A percentile compares a stretch with the other conserved stretches of the same genome.
Evolutionary conservation across 2,797 vertebrate species (phyloP).

Genomic region (Hippopotamyrus pictus): DNA sequence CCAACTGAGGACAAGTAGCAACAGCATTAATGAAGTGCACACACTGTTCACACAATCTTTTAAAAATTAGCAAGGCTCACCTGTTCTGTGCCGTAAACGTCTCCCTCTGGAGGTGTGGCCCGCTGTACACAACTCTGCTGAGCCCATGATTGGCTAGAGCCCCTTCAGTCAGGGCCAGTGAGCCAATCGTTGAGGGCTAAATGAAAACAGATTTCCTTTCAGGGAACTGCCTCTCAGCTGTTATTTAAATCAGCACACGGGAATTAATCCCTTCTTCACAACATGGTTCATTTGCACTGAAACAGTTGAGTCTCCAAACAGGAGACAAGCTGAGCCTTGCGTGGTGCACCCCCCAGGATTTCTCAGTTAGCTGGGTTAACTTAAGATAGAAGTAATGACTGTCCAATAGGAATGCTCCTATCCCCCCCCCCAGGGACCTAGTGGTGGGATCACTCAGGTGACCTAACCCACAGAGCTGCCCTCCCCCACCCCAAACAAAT

Average conservation of each 20-base stretch:
- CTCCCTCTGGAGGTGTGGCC: slow-evolving; percentile 92
- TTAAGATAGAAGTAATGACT: background rate
- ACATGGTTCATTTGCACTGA: background rate
- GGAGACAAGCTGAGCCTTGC: background rate
- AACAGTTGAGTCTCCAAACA: background rate
- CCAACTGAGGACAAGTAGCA: background rate
- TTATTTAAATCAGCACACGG: background rate
- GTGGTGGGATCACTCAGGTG: too few relatives aligned
- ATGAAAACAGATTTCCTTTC: background rate
- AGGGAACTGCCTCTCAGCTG: background rate
- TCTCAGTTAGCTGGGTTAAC: background rate
- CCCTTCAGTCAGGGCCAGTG: slow-evolving; percentile 91
- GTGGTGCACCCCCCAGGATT: background rate
- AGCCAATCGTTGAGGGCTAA: slow-evolving; percentile 90
- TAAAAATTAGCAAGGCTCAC: slow-evolving; percentile 47
- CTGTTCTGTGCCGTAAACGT: slow-evolving; percentile 94
- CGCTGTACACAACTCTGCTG: slow-evolving; percentile 87
- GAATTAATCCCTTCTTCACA: background rate
- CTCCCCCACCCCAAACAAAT: too few relatives aligned
- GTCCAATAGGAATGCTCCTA: background rate
- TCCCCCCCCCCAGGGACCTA: too few relatives aligned
- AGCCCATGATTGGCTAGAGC: slow-evolving; percentile 90
- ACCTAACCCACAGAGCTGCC: background rate
- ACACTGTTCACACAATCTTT: background rate
- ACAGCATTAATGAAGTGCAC: background rate